Base-by-base conservation (phyloP, 2,113 vertebrate species). In the Ceratotherium simum region DNA sequence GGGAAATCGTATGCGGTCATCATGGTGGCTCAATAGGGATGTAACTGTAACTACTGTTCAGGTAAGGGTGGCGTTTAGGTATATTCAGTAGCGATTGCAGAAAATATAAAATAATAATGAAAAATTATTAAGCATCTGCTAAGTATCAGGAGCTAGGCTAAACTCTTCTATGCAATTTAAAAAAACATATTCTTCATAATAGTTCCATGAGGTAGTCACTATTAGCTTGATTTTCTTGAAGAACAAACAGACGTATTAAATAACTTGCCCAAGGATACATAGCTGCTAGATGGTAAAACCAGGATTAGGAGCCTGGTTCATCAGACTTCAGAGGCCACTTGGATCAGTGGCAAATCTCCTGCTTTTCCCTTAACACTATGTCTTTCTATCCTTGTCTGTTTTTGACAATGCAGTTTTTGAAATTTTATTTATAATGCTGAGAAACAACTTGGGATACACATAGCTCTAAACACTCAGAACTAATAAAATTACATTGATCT, bases 401-500 rank as follows among this genome's bases (percentile, higher is more conserved):
- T 67, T 79, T 29, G 27, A 80, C 60, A 91, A n/a, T 60, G 13
- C 21, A 72, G 51, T 48, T 95, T 95, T 69, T 70, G 48, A 88
- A 94, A 95, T 95, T 81, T 51, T 96, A 92, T 94, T 97, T 93
- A 86, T 78, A 39, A 85, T 93, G 54, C 56, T 76, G 39, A 91
- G 78, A 89, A 94, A 83, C n/a, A 94, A 25, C 62, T 36, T 95
- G 91, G 58, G n/a, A 42, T 75, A 42, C 39, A 13, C 13, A 5
- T 67, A 79, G 42, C 42, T 96, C 82, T 83, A 93, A 94, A 83
- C 51, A 96, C 33, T 33, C 70, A 86, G 42, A 76, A 90, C 78
- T 96, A 96, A 96, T 96, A 88, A 79, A 89, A 95, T 94, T 82
- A 82, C 85, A 75, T 93, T 69, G 70, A 91, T 98, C 88, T 70